A percentile compares a stretch with the other conserved stretches of the same genome.
Conservation (phyloP, 2,888 invertebrate genomes). For the Nasonovia ribisnigri region DNA sequence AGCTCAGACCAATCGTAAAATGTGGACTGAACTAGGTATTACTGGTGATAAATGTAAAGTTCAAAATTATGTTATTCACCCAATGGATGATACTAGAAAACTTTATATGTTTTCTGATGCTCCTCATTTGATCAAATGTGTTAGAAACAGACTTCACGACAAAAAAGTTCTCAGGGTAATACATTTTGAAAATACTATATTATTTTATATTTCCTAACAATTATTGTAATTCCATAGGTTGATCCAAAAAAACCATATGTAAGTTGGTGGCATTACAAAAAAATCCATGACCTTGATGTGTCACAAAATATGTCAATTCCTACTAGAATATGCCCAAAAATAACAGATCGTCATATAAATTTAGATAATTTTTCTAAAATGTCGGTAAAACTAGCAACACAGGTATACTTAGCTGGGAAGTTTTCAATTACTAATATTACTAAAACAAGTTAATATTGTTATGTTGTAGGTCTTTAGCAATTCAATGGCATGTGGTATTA, state of each 20-base stretch:
- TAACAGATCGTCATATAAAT: conserved; percentile 5
- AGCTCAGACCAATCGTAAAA: not conserved
- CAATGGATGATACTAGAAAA: not conserved
- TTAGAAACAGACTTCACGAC: not conserved
- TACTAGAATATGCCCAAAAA: conserved; percentile 2
- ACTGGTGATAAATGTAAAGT: not conserved
- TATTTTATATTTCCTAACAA: not conserved
- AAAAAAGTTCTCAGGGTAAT: not conserved
- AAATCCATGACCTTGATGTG: not conserved
- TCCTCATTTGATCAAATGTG: conserved; percentile 1
- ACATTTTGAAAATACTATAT: not conserved
- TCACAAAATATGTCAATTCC: conserved; percentile 6
- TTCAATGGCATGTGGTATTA: not conserved
- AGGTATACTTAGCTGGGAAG: not conserved
- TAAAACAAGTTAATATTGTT: no score
- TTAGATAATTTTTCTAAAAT: conserved; percentile 13
- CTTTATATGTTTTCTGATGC: not conserved
- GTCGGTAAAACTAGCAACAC: not conserved
- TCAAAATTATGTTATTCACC: not conserved
- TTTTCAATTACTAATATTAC: not conserved
- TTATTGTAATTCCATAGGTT: not conserved
- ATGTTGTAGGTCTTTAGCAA: not conserved
- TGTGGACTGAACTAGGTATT: not conserved
- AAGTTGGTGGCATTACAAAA: not conserved
- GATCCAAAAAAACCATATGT: not conserved